phyloP scores from a whole-genome alignment of 1,140 invertebrate species.

The Penaeus japonicus region DNA sequence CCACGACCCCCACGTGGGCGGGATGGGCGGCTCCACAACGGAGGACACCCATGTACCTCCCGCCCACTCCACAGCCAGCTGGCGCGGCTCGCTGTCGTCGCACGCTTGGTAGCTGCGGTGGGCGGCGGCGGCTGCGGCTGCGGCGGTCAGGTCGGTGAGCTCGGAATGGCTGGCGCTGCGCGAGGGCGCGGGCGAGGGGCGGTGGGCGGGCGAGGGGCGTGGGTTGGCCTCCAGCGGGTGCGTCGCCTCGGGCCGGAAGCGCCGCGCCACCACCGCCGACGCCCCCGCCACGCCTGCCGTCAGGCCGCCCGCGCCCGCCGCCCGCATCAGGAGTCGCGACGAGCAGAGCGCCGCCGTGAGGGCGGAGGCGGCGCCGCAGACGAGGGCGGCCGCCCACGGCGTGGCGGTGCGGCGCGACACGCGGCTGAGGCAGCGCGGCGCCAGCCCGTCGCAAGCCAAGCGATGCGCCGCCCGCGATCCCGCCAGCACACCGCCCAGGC shows the following conservation, averaged over 20 bases:
- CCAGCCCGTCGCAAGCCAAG: conserved; percentile 34
- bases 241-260: conserved; percentile 27
- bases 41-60: conserved; percentile 14
- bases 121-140: neutral
- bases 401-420: conserved; percentile 11
- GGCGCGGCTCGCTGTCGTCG: conserved; percentile 34
- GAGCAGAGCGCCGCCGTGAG: conserved; percentile 36
- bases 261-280: conserved; percentile 32
- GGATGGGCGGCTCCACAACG: conserved; percentile 35
- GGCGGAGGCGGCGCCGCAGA: conserved; percentile 18
- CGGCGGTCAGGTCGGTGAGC: neutral
- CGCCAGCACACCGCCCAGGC: conserved; percentile 11
- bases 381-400: conserved; percentile 37
- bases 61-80: conserved; percentile 43
- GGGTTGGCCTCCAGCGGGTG: neutral
- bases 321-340: conserved; percentile 24
- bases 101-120: neutral
- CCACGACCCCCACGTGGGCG: conserved; percentile 39
- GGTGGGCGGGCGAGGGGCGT: neutral
- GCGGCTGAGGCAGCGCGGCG: neutral
- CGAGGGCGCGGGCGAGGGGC: neutral
- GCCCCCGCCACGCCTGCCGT: conserved; percentile 38
- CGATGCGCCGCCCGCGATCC: conserved; percentile 32
- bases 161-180: neutral
- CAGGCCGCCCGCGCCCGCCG: conserved; percentile 37